Conservation (phyloP, 2,113 vertebrate species). For the Plotosus lineatus region DNA sequence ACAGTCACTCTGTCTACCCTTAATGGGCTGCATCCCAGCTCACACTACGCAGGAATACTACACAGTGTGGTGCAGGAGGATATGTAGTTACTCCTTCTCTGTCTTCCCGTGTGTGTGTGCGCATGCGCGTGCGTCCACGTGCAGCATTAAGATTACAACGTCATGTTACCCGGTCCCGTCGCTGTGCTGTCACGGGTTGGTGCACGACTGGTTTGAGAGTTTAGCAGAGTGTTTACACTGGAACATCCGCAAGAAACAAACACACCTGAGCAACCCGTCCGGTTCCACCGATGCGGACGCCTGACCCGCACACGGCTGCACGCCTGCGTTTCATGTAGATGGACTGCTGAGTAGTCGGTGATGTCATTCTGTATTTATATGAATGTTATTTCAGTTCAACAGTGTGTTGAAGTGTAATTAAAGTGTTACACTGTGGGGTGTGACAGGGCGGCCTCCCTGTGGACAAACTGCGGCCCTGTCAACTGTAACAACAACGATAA, state of each 20-base stretch:
- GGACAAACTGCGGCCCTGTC: not conserved
- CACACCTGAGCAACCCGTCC: slow-evolving; percentile 64
- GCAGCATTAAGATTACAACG: slow-evolving; percentile 78
- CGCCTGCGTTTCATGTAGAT: not conserved
- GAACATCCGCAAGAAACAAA: slow-evolving; percentile 80
- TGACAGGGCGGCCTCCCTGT: not conserved
- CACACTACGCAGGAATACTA: not conserved
- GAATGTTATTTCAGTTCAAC: not conserved
- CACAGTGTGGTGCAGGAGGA: not conserved
- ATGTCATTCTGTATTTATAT: not conserved
- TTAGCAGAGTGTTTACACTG: slow-evolving; percentile 81
- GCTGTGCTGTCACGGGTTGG: slow-evolving; percentile 80
- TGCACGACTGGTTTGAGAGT: slow-evolving; percentile 83
- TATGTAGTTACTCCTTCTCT: too few species aligned
- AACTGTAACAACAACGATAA: not conserved
- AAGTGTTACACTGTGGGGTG: not conserved
- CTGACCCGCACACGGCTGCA: slow-evolving; percentile 55
- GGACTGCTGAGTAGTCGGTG: not conserved
- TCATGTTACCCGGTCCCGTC: slow-evolving; percentile 80
- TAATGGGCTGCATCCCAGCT: not conserved
- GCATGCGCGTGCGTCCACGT: not conserved
- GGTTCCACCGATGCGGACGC: slow-evolving; percentile 74
- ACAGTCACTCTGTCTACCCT: not conserved
- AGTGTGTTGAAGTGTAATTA: not conserved
- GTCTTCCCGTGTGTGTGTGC: not conserved